Evolutionary conservation across 2,797 vertebrate species (phyloP), one percentile per base, ranked within the genome.

Genomic region (Sparus aurata): DNA sequence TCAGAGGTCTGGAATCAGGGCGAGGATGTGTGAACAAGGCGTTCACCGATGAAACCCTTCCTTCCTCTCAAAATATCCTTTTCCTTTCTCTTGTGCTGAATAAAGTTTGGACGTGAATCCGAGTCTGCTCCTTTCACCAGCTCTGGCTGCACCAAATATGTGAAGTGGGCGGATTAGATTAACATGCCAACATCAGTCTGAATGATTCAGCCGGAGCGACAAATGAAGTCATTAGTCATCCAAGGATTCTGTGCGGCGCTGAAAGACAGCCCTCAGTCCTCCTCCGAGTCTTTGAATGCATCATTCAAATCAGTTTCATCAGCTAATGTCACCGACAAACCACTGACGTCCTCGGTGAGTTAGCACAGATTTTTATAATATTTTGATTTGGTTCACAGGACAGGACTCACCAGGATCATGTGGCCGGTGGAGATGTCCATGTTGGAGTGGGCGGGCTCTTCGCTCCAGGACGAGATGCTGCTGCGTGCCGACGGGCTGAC

Each of bases 351-450:
- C 20, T 25, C 10, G 23, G n/a, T 46, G 25, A 38, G 23, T 41
- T 7, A n/a, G 16, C 12, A 58, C 12, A 20, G n/a, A 16, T n/a
- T 12, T 12, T 57, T 11, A 22, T 6, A 27, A 30, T 20, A 18
- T n/a, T 55, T 25, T 2, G n/a, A 25, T 18, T 45, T 6, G n/a
- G 66, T 12, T 6, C 6, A 34, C 30, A 34, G 30, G 5, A 34
- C 7, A 6, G 34, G 34, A 34, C 34, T 34, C 93, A 99, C 97
- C 97, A 99, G 94, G 71, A 99, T 97, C 97, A 99, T 97, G 96
- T 99, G 98, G 72, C 98, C 98, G 0, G 98, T 99, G 82, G 98
- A 99, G 95, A 99, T 99, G 95, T 99, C 98, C 98, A 99, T 98
- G 93, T 97, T 97, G 80, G 97, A 96, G 86, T 96, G 97, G 41